Conservation (phyloP, 2,797 vertebrate species). For the Astyanax mexicanus region DNA sequence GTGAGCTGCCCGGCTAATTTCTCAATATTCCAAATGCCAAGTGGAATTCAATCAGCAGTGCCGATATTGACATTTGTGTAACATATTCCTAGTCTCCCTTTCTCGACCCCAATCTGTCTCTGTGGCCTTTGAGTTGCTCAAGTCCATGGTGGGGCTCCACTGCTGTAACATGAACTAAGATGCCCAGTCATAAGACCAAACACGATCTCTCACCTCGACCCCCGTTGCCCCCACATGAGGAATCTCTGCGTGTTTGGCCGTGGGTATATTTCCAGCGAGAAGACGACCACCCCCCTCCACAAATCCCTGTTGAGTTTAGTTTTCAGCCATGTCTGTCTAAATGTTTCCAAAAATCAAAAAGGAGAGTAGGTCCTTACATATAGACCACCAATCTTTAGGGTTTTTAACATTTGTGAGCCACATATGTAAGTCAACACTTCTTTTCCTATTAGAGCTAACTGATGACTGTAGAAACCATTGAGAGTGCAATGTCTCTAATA, state of each 20-base stretch:
- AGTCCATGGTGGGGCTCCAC: conserved; percentile 70
- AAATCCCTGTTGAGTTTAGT: background rate
- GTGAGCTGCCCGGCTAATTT: background rate
- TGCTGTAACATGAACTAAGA: conserved; percentile 81
- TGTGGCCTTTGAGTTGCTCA: conserved; percentile 67
- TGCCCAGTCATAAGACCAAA: conserved; percentile 81
- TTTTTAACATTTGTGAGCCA: background rate
- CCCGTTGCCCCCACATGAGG: conserved; percentile 35
- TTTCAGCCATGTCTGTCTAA: conserved; percentile 1
- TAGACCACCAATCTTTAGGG: background rate
- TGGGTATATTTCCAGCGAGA: conserved; percentile 30
- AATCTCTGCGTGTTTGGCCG: conserved; percentile 39
- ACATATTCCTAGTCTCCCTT: background rate
- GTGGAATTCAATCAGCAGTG: background rate
- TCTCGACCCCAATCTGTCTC: background rate
- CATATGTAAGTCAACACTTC: background rate
- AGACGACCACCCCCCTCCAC: background rate
- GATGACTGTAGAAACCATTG: too few species aligned
- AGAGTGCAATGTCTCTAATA: too few species aligned
- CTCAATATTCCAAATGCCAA: background rate
- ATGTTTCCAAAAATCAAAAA: background rate
- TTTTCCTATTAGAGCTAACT: background rate
- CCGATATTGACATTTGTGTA: background rate
- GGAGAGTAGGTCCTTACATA: background rate
- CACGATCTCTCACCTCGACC: conserved; percentile 67